Conservation (phyloP, 1,140 invertebrate species). For the Tetramorium simillimum region DNA sequence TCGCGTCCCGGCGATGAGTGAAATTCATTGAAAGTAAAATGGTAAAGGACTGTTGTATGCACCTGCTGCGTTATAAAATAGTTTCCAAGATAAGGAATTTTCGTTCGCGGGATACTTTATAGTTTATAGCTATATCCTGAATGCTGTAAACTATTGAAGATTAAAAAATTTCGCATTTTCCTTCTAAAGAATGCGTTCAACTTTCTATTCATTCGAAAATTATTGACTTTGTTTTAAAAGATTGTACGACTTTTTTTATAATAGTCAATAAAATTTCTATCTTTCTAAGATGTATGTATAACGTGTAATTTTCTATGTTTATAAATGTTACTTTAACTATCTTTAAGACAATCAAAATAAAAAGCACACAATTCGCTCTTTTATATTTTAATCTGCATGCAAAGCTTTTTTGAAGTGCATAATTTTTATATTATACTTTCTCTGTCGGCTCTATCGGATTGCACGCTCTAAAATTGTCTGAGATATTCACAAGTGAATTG, state of each 20-base stretch:
- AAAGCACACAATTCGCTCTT: background rate
- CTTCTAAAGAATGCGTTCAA: background rate
- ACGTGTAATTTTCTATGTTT: background rate
- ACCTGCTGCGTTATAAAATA: conserved; percentile 33
- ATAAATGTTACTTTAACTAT: background rate
- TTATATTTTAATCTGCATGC: background rate
- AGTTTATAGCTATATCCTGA: background rate
- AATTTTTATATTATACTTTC: background rate
- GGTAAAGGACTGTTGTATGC: conserved; percentile 24
- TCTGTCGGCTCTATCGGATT: background rate
- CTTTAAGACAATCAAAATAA: background rate
- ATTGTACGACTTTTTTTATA: background rate
- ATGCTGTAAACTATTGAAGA: conserved; percentile 31
- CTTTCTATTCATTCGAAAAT: background rate
- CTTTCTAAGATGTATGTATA: background rate
- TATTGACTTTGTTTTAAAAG: background rate
- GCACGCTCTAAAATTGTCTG: background rate
- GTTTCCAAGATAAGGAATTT: conserved; percentile 30
- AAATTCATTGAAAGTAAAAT: conserved; percentile 48
- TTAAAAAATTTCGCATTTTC: background rate
- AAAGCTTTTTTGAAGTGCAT: background rate
- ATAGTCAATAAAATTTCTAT: background rate
- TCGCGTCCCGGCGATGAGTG: background rate
- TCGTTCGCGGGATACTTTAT: conserved; percentile 14
- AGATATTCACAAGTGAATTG: background rate